Percentiles rank a stretch among this genome's conserved stretches.
These are phyloP conservation scores for Drosophila mimetica DNA, from an alignment of 2,888 invertebrate genomes.

Conservation along the genomic window DNA sequence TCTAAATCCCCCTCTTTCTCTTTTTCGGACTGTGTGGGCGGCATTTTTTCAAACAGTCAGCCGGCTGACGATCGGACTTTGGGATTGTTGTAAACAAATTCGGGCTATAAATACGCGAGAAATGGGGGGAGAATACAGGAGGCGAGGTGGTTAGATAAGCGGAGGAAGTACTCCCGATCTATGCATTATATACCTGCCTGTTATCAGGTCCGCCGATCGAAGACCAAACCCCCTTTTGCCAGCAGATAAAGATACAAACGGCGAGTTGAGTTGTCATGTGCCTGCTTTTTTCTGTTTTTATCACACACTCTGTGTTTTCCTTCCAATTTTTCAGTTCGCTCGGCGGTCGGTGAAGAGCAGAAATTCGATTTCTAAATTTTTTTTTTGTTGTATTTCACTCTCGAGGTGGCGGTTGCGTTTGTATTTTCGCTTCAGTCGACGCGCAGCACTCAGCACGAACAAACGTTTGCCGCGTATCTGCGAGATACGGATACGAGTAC, in stretches of 20 bases:
- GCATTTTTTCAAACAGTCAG: slow-evolving; percentile 28
- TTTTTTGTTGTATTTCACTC: slow-evolving; percentile 56
- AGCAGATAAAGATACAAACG: slow-evolving; percentile 40
- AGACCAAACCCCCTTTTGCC: slow-evolving; percentile 51
- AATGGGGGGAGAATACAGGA: background rate
- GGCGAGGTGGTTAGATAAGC: slow-evolving; percentile 36
- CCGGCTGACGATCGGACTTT: slow-evolving; percentile 63
- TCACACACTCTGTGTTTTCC: slow-evolving; percentile 58
- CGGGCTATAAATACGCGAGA: slow-evolving; percentile 31
- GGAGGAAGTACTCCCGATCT: slow-evolving; percentile 27
- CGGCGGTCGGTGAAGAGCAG: slow-evolving; percentile 36
- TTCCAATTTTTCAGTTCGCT: slow-evolving; percentile 16
- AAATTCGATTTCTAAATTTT: slow-evolving; percentile 71
- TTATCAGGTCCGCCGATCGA: slow-evolving; percentile 59
- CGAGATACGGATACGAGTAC: slow-evolving; percentile 65
- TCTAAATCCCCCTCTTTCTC: slow-evolving; percentile 4
- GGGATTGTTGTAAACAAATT: slow-evolving; percentile 62
- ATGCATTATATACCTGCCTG: slow-evolving; percentile 47
- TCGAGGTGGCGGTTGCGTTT: slow-evolving; percentile 55
- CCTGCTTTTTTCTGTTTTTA: slow-evolving; percentile 51
- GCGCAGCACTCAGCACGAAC: slow-evolving; percentile 80
- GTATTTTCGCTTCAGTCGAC: slow-evolving; percentile 68
- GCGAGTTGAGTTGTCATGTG: slow-evolving; percentile 71
- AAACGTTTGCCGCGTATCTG: slow-evolving; percentile 73
- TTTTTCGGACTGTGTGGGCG: slow-evolving; percentile 34